A percentile compares a stretch with the other conserved stretches of the same genome.
These are phyloP conservation scores for Gymnosoma rotundatum DNA, from an alignment of 2,888 invertebrate genomes.

Conservation along the genomic window DNA sequence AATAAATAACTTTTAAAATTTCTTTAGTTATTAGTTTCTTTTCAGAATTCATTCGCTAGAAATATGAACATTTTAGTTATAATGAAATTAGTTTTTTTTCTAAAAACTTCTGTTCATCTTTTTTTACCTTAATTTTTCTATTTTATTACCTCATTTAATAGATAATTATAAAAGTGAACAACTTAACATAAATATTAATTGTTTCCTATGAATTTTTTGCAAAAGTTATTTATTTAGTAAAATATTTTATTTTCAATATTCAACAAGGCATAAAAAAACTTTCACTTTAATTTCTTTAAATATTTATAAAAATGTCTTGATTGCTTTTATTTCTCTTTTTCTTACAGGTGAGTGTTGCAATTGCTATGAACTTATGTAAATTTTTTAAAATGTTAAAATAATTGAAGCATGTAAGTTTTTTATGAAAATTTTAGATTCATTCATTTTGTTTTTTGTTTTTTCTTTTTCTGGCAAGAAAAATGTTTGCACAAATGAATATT, in stretches of 20 bases:
- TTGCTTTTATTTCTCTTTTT: slow-evolving; percentile 1
- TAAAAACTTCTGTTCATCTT: neutral
- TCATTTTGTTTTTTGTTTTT: neutral
- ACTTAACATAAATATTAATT: too few species aligned
- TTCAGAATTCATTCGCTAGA: too few species aligned
- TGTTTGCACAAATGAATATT: too few species aligned
- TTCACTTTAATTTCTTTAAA: neutral
- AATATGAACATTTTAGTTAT: neutral
- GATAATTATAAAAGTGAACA: neutral
- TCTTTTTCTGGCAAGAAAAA: too few species aligned
- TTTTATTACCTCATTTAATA: slow-evolving; percentile 26
- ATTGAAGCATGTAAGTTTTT: slow-evolving; percentile 7
- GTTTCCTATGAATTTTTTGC: too few species aligned
- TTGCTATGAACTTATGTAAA: neutral
- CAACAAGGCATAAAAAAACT: slow-evolving; percentile 19
- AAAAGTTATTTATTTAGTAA: too few species aligned
- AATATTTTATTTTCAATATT: neutral
- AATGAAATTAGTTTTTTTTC: neutral
- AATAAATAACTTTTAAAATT: too few species aligned
- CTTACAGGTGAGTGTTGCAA: slow-evolving; percentile 44
- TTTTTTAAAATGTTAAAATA: neutral
- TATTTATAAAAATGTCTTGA: neutral
- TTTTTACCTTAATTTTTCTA: neutral
- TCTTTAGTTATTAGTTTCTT: too few species aligned
- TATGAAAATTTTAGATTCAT: neutral